Conservation (phyloP, 1,140 invertebrate species). For the Monochamus saltuarius region DNA sequence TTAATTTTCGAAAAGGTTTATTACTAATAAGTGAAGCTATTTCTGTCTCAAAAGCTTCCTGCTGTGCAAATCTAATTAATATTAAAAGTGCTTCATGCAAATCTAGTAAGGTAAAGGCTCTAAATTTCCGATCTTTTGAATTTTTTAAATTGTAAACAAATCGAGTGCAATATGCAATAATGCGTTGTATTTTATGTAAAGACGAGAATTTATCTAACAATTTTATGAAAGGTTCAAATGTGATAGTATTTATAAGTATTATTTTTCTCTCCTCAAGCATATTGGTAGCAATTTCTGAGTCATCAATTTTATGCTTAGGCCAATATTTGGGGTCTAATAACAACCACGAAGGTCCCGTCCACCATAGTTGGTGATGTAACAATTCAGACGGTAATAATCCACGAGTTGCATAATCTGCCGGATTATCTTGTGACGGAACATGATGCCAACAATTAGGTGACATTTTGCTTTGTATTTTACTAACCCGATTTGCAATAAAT, state of each 20-base stretch:
- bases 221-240: not conserved
- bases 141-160: not conserved
- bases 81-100: slow-evolving; percentile 4
- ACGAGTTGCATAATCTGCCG: slow-evolving; percentile 44
- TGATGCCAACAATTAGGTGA: slow-evolving; percentile 38
- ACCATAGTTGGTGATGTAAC: slow-evolving; percentile 12
- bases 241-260: not conserved
- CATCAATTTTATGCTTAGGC: no score
- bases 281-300: no score
- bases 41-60: slow-evolving; percentile 8
- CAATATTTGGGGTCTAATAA: not conserved
- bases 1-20: slow-evolving; percentile 13
- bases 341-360: slow-evolving; percentile 19
- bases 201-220: slow-evolving; percentile 10
- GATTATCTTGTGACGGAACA: slow-evolving; percentile 42
- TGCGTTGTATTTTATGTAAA: slow-evolving; percentile 4
- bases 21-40: not conserved
- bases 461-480: slow-evolving; percentile 39
- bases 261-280: not conserved
- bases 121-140: not conserved
- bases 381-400: slow-evolving; percentile 21
- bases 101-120: slow-evolving; percentile 1
- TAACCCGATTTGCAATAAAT: no score
- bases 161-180: slow-evolving; percentile 10
- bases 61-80: slow-evolving; percentile 18